Base-by-base conservation (phyloP, 2,888 invertebrate species). In the Theretra japonica region DNA sequence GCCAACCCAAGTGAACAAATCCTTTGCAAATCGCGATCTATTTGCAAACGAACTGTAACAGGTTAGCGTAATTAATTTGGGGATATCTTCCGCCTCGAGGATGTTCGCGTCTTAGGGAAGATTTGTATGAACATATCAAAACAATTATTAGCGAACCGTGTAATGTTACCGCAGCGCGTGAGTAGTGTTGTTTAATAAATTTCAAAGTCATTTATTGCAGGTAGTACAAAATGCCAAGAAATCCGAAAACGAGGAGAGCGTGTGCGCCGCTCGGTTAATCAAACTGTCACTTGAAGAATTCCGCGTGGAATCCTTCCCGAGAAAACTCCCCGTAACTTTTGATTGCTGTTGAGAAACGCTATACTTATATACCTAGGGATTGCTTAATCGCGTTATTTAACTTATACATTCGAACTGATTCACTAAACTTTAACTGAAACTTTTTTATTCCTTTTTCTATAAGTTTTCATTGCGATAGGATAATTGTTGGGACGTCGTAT, bases 231-330 rank as follows among this genome's bases (percentile, higher is more conserved):
- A 88, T 85, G 88, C 89, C 87, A 88, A 89, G 89, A 90, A 91
- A 90, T 91, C 87, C 88, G 87, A 89, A 89, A 87, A 85, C 85
- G 86, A 84, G 79, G 82, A 84, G 86, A 88, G 92, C 93, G 92
- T 92, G 91, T 92, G 92, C 93, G 89, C 90, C 88, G 86, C 88
- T 90, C 94, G 89, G 94, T 94, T 94, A 94, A 94, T 94, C 94
- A 94, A 94, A 94, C 93, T 94, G 94, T 94, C 94, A 94, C 93
- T 92, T 89, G 87, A 94, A 94, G 94, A 94, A 94, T 94, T 92
- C 93, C 91, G 86, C 88, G 92, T 88, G 90, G 89, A 93, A 92
- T 92, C 91, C 92, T 88, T 85, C 86, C 87, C 87, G 87, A 90
- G 93, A 91, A 93, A 92, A 93, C 91, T 93, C 91, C 79, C 86